These are phyloP conservation scores for Drosophila subsilvestris DNA, from an alignment of 2,888 invertebrate genomes.

Conservation along the genomic window DNA sequence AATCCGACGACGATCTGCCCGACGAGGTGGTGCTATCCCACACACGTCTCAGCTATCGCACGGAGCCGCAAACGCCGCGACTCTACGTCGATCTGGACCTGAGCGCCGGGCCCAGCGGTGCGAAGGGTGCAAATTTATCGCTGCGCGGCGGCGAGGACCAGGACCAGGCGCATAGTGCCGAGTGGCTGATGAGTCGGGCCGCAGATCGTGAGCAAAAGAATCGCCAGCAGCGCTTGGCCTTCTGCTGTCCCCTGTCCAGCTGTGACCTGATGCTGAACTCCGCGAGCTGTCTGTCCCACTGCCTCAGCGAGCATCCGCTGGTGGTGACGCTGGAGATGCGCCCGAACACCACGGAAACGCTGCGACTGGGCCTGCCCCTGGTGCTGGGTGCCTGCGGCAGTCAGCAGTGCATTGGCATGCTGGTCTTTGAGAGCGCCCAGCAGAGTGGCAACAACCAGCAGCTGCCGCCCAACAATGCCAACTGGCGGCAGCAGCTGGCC, in stretches of 20 bases:
- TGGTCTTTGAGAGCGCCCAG: constrained; percentile 4
- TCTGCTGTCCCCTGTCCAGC: constrained; percentile 13
- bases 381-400: not conserved
- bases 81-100: constrained; percentile 12
- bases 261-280: constrained; percentile 4
- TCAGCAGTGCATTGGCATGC: constrained; percentile 5
- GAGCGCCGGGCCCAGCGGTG: not conserved
- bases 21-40: constrained; percentile 22
- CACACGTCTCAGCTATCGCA: not conserved
- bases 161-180: not conserved
- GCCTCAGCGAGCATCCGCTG: constrained; percentile 1
- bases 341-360: no score
- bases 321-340: not conserved
- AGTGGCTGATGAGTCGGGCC: not conserved
- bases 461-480: not conserved
- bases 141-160: constrained; percentile 25
- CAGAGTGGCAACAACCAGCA: not conserved
- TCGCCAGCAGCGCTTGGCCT: not conserved
- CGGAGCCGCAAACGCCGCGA: not conserved
- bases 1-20: constrained; percentile 26
- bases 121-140: constrained; percentile 1
- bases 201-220: not conserved
- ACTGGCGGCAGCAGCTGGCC: constrained; percentile 1
- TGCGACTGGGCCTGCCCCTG: not conserved
- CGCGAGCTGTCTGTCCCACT: constrained; percentile 6